A percentile compares a stretch with the other conserved stretches of the same genome.
Conservation (phyloP, 2,797 vertebrate species). For the Furcifer pardalis region DNA sequence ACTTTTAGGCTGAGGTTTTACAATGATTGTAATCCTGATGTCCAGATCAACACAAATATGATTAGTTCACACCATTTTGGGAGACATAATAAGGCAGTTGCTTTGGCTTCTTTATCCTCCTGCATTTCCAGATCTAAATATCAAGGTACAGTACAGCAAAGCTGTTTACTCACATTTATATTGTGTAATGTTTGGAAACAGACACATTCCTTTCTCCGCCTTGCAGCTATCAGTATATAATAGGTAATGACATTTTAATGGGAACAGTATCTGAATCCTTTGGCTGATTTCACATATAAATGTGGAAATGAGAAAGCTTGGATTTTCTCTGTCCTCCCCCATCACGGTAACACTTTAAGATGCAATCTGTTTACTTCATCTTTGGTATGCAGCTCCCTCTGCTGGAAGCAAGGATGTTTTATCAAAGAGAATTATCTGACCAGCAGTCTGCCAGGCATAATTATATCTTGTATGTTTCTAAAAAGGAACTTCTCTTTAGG, state of each 20-base stretch:
- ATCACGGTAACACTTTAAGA: constrained; percentile 36
- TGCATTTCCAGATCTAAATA: constrained; percentile 7
- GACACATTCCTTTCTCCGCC: constrained; percentile 21
- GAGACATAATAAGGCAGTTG: not conserved
- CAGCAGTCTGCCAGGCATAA: constrained; percentile 11
- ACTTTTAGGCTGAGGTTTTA: not conserved
- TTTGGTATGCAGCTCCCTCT: constrained; percentile 71
- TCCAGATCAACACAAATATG: not conserved
- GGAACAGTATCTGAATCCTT: constrained; percentile 4
- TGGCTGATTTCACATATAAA: not conserved
- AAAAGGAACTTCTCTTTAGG: constrained; percentile 36
- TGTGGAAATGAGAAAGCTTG: not conserved
- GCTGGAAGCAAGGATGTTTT: constrained; percentile 55
- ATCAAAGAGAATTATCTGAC: constrained; percentile 28
- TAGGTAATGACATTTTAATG: not conserved
- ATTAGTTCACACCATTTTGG: not conserved
- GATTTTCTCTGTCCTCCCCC: not conserved
- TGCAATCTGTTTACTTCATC: constrained; percentile 26
- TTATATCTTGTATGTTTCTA: constrained; percentile 17
- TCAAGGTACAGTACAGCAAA: not conserved
- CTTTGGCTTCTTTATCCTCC: not conserved
- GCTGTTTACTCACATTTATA: constrained; percentile 2
- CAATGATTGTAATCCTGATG: not conserved
- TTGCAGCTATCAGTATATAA: not conserved
- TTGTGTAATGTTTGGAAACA: not conserved